phyloP scores from a whole-genome alignment of 2,797 vertebrate species.

The Chanos chanos region DNA sequence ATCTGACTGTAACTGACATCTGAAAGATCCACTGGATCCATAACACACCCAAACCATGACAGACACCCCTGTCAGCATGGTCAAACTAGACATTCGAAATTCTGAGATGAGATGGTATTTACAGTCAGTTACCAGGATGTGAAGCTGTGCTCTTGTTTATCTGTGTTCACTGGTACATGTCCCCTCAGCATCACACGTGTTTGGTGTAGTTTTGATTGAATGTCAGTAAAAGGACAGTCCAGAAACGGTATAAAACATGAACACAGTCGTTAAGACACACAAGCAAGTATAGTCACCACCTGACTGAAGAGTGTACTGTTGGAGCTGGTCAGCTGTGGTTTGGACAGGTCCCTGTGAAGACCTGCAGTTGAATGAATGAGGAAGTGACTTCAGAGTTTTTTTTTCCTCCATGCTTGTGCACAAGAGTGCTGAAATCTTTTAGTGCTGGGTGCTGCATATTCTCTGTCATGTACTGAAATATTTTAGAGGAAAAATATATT shows the following conservation, averaged over 20 bases:
- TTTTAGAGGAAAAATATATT: constrained; percentile 75
- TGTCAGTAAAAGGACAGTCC: constrained; percentile 6
- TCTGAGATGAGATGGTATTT: too few relatives aligned
- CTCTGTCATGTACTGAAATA: constrained; percentile 71
- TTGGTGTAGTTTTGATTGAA: too few relatives aligned
- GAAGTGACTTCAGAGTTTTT: constrained; percentile 15
- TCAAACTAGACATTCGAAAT: too few relatives aligned
- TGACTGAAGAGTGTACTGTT: constrained; percentile 10
- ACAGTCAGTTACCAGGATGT: too few relatives aligned
- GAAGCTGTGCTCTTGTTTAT: too few relatives aligned
- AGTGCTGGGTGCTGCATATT: constrained; percentile 66
- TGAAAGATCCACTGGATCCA: too few relatives aligned
- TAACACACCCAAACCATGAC: too few relatives aligned
- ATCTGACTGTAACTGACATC: too few relatives aligned
- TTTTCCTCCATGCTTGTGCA: constrained; percentile 38
- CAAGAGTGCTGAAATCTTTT: constrained; percentile 48
- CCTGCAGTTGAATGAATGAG: constrained; percentile 26
- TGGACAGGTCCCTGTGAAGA: neutral
- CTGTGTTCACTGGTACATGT: too few relatives aligned
- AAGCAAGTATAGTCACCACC: constrained; percentile 1
- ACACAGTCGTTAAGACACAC: neutral
- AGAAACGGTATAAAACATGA: constrained; percentile 23
- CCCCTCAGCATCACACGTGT: too few relatives aligned
- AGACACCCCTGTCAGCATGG: too few relatives aligned
- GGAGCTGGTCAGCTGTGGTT: neutral